Evolutionary conservation across 2,797 vertebrate genomes (phyloP).

Genomic region (Syndactyla subalaris): DNA sequence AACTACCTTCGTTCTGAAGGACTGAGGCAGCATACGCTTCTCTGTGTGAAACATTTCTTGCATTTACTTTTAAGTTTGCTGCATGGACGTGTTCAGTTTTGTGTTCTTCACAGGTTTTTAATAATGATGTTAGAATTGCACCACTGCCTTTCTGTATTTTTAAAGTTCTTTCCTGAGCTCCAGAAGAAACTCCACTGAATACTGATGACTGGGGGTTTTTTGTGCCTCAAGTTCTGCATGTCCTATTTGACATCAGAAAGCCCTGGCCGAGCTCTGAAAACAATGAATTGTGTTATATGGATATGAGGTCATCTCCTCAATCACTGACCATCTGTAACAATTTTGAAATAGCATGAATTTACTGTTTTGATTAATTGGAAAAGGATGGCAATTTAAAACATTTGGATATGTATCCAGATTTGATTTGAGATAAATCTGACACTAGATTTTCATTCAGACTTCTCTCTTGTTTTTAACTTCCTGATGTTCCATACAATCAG

Average conservation of each 20-base stretch:
- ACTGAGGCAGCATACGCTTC: not conserved
- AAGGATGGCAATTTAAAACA: not conserved
- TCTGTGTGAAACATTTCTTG: not conserved
- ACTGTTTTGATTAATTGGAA: not conserved
- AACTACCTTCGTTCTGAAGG: not conserved
- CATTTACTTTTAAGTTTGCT: not conserved
- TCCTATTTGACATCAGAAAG: not conserved
- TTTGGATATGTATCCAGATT: not conserved
- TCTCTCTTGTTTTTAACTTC: not conserved
- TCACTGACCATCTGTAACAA: not conserved
- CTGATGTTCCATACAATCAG: not conserved
- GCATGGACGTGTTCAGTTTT: not conserved
- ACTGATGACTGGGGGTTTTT: not conserved
- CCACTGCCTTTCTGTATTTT: not conserved
- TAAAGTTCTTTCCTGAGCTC: not conserved
- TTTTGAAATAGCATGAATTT: not conserved
- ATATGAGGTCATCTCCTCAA: not conserved
- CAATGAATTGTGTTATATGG: not conserved
- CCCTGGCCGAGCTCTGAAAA: not conserved
- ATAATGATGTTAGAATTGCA: not conserved
- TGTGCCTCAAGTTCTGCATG: not conserved
- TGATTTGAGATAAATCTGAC: not conserved
- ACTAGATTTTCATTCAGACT: not conserved
- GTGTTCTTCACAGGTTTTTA: not conserved
- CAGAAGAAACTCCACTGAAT: not conserved